Evolutionary conservation across 2,888 invertebrate genomes (phyloP).

Genomic region (Leucophenga montana): DNA sequence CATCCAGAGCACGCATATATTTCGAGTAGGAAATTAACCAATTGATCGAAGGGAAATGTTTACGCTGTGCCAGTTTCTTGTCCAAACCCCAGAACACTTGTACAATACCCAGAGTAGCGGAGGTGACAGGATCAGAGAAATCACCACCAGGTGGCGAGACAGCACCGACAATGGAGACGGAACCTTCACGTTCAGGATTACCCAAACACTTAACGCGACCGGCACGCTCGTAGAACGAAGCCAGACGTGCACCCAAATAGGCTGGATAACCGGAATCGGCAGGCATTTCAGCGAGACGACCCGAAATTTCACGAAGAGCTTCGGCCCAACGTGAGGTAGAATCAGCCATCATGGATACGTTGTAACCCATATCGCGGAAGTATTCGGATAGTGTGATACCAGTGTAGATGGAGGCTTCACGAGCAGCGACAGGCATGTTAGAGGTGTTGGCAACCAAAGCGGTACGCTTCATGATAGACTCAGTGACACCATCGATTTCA

Average conservation of each 20-base stretch:
- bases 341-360: constrained; percentile 99
- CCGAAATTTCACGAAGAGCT: constrained; percentile 99
- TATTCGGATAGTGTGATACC: constrained; percentile 99
- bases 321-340: constrained; percentile 99
- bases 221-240: constrained; percentile 99
- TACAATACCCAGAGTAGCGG: constrained; percentile 98
- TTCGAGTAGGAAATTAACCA: constrained; percentile 99
- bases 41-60: constrained; percentile 99
- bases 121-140: constrained; percentile 99
- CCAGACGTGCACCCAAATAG: constrained; percentile 97
- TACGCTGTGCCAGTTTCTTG: constrained; percentile 98
- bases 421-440: constrained; percentile 99
- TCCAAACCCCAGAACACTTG: constrained; percentile 99
- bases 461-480: constrained; percentile 99
- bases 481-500: constrained; percentile 96
- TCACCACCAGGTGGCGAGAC: constrained; percentile 99
- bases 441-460: constrained; percentile 99
- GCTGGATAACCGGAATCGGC: constrained; percentile 99
- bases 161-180: constrained; percentile 99
- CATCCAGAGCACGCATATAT: constrained; percentile 98
- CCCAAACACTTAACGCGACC: constrained; percentile 97
- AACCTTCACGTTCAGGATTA: constrained; percentile 98
- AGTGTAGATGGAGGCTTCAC: constrained; percentile 99
- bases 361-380: constrained; percentile 99
- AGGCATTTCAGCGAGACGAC: constrained; percentile 99